Percentiles rank a stretch among this genome's conserved stretches.
These are phyloP conservation scores for Cydia pomonella DNA, from an alignment of 1,140 invertebrate genomes.

Conservation along the genomic window DNA sequence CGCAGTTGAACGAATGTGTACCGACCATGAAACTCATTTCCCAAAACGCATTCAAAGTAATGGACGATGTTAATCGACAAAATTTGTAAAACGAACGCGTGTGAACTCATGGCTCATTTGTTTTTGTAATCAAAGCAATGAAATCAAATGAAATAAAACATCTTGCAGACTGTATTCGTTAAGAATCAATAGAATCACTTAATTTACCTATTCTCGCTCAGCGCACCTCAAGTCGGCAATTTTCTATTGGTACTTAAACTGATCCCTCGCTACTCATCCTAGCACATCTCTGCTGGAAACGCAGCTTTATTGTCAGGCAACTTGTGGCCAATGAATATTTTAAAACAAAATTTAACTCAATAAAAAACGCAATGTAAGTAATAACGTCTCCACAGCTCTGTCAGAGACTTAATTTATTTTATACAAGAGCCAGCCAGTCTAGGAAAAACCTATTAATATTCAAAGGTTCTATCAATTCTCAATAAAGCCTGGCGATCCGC, in stretches of 20 bases:
- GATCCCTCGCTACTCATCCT: too few relatives aligned
- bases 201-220: too few relatives aligned
- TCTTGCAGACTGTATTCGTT: neutral
- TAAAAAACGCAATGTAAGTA: too few relatives aligned
- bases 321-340: too few relatives aligned
- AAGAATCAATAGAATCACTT: too few relatives aligned
- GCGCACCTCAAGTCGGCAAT: too few relatives aligned
- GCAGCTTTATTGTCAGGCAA: too few relatives aligned
- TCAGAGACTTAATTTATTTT: neutral
- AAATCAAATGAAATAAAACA: too few relatives aligned
- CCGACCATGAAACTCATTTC: conserved; percentile 7
- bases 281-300: too few relatives aligned
- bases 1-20: conserved; percentile 13
- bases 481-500: conserved; percentile 13
- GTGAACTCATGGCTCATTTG: neutral
- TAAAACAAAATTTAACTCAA: too few relatives aligned
- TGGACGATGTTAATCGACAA: neutral
- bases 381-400: conserved; percentile 3
- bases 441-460: conserved; percentile 32
- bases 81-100: neutral
- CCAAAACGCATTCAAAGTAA: neutral
- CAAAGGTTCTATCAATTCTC: conserved; percentile 16
- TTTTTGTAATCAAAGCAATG: neutral
- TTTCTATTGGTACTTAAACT: too few relatives aligned
- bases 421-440: conserved; percentile 29